Base-by-base conservation (phyloP, 2,888 invertebrate genomes). In the Protophormia terraenovae region DNA sequence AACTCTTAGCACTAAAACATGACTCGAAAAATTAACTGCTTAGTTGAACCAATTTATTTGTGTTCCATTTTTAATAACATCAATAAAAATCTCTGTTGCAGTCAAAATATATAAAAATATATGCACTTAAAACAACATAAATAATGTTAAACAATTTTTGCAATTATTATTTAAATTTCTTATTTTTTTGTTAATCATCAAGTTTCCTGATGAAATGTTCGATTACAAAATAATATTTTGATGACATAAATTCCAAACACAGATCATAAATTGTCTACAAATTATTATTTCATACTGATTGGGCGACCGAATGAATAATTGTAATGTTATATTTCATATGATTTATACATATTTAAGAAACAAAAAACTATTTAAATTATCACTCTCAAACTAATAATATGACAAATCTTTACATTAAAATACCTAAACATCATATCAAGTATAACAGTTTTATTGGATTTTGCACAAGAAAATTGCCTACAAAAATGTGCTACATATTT, bases 351-450 rank as follows among this genome's bases (percentile, higher is more conserved):
- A 8, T 50, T 22, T 38, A 50, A 60, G 60, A 47, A n/a, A n/a
- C n/a, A n/a, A n/a, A 69, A 78, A 71, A 62, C 55, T 55, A 41
- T 72, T 55, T 45, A 55, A 80, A 66, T 80, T 72, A 72, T 72
- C 79, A 66, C 55, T 45, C 19, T 10, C 16, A 27, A 7, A 50
- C n/a, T 22, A 14, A 38, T 50, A 41, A 64, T 62, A 7, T 62
- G 24, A 41, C 53, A 47, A 72, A 72, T 38, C 22, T 67, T 50
- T 14, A 16, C 19, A 14, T 50, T 12, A 35, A 47, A 47, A 24
- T 16, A 16, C 6, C 3, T 22, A 50, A 22, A 50, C 35, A 45
- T 19, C 8, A 3, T 16, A 35, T 35, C 8, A 10, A 22, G 35
- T 79, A 79, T 72, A 72, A 80, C 64, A 73, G 66, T 55, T 80